Conservation (phyloP, 2,113 vertebrate genomes). For the Channa maculata region DNA sequence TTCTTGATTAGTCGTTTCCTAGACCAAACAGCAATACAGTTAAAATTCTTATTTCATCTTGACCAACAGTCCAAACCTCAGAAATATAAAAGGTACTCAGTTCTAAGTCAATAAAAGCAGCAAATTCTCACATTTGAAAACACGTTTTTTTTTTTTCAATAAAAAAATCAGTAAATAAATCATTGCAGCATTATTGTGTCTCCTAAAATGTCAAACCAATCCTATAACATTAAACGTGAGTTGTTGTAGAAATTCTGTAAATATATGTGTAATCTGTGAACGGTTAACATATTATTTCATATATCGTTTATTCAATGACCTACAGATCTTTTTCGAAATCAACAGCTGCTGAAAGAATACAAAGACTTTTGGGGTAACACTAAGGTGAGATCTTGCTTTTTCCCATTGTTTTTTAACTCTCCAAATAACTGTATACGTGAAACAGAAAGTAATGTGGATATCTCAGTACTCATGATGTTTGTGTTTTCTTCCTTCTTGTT, state of each 20-base stretch:
- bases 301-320: neutral
- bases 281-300: neutral
- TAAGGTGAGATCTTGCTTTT: constrained; percentile 85
- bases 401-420: neutral
- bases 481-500: constrained; percentile 40
- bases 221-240: too few species aligned
- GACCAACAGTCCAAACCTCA: too few species aligned
- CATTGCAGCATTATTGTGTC: too few species aligned
- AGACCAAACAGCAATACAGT: too few species aligned
- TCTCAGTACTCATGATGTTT: constrained; percentile 10
- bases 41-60: too few species aligned
- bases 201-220: too few species aligned
- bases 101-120: neutral
- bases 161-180: too few species aligned
- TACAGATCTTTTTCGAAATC: constrained; percentile 93
- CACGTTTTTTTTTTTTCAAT: too few species aligned
- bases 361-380: constrained; percentile 97
- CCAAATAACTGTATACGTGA: neutral
- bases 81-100: too few species aligned
- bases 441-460: neutral
- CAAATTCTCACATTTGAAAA: neutral
- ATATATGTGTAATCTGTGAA: neutral
- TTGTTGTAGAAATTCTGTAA: neutral
- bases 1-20: too few species aligned
- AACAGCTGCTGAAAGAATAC: constrained; percentile 94